Conservation (phyloP, 2,113 vertebrate genomes). For the Psettodes erumei region DNA sequence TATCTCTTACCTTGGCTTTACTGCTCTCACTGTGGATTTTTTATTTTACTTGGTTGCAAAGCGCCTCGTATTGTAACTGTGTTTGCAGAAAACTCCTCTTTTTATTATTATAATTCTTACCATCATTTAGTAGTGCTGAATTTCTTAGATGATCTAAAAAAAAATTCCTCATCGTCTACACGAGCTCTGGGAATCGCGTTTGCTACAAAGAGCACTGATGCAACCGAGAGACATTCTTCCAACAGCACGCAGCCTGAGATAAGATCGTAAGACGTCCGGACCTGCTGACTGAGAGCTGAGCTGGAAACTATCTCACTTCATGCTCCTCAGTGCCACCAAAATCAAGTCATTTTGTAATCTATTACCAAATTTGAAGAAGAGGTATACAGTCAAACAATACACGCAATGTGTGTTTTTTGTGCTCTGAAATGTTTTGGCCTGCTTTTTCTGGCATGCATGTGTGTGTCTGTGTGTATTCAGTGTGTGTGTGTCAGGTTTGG, state of each 20-base stretch:
- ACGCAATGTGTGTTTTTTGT: background rate
- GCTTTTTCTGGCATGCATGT: background rate
- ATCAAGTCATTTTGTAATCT: background rate
- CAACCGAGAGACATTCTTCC: conserved; percentile 50
- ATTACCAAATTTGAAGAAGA: background rate
- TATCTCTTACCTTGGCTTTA: background rate
- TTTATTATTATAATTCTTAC: conserved; percentile 11
- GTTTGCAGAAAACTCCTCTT: conserved; percentile 6
- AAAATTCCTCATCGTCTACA: conserved; percentile 15
- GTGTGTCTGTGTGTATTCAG: background rate
- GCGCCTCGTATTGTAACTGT: background rate
- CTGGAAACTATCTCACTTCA: background rate
- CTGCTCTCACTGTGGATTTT: background rate
- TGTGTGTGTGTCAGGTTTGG: background rate
- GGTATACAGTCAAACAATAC: background rate
- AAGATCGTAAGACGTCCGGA: conserved; percentile 1
- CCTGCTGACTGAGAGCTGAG: background rate
- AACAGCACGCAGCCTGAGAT: background rate
- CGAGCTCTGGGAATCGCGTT: conserved; percentile 4
- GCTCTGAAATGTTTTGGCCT: background rate
- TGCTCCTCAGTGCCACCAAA: background rate
- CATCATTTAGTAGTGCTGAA: background rate
- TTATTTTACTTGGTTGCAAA: background rate
- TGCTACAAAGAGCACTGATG: conserved; percentile 50
- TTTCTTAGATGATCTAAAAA: conserved; percentile 1